Percentiles rank a stretch among this genome's conserved stretches.
Evolutionary conservation across 2,888 invertebrate genomes (phyloP).

Genomic region (Xanthia icteritia): DNA sequence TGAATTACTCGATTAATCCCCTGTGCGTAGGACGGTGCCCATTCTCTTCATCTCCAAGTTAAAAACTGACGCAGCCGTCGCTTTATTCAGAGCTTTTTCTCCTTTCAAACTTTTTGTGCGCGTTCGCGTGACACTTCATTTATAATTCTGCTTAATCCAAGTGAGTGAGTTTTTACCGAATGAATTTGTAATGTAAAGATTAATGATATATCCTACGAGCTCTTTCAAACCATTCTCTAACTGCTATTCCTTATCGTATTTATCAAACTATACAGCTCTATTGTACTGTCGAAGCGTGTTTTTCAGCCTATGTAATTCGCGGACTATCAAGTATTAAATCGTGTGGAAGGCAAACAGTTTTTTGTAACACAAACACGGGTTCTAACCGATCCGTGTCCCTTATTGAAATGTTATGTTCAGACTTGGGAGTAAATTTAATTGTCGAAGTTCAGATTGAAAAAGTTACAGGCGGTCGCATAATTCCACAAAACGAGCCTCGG

Average conservation of each 20-base stretch:
- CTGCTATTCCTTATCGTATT: slow-evolving; percentile 79
- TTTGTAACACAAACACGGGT: slow-evolving; percentile 69
- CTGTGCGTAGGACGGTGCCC: slow-evolving; percentile 70
- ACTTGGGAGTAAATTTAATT: slow-evolving; percentile 88
- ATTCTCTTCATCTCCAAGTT: slow-evolving; percentile 78
- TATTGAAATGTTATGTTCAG: slow-evolving; percentile 87
- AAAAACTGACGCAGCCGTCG: slow-evolving; percentile 82
- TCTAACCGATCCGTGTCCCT: slow-evolving; percentile 78
- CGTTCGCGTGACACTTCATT: slow-evolving; percentile 88
- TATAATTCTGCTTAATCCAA: slow-evolving; percentile 89
- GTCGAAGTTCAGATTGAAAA: slow-evolving; percentile 89
- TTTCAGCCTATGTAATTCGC: slow-evolving; percentile 48
- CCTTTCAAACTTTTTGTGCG: slow-evolving; percentile 86
- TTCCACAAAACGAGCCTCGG: slow-evolving; percentile 81
- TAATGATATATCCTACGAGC: slow-evolving; percentile 84
- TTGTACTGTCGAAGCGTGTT: slow-evolving; percentile 67
- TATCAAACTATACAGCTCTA: slow-evolving; percentile 73
- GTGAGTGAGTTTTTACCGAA: slow-evolving; percentile 89
- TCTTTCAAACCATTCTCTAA: slow-evolving; percentile 78
- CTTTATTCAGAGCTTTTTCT: slow-evolving; percentile 81
- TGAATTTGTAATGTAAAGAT: slow-evolving; percentile 90
- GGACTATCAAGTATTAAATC: slow-evolving; percentile 52
- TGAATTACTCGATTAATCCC: slow-evolving; percentile 79
- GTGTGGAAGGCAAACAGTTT: slow-evolving; percentile 51
- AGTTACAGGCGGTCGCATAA: slow-evolving; percentile 87